Conservation (phyloP, 2,888 invertebrate genomes). For the Oxycera nigricornis region DNA sequence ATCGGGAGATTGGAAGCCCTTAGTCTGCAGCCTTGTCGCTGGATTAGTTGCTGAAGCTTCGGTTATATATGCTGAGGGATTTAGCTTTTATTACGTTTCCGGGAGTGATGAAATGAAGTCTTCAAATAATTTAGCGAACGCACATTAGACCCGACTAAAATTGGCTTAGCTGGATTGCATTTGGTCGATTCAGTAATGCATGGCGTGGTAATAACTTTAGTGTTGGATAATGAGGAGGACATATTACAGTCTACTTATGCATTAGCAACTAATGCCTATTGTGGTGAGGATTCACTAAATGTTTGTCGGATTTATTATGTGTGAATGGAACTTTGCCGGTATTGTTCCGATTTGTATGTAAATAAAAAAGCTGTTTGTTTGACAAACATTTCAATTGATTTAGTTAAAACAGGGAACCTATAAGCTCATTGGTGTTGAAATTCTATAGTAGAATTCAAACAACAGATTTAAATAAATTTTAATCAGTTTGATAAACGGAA, state of each 20-base stretch:
- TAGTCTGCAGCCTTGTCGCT: not conserved
- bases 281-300: too few relatives aligned
- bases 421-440: too few relatives aligned
- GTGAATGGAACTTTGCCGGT: too few relatives aligned
- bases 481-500: too few relatives aligned
- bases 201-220: not conserved
- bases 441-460: too few relatives aligned
- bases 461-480: too few relatives aligned
- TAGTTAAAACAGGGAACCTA: too few relatives aligned
- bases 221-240: not conserved
- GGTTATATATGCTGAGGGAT: not conserved
- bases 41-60: not conserved
- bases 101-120: slow-evolving; percentile 24
- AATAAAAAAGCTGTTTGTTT: too few relatives aligned
- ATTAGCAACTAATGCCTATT: too few relatives aligned
- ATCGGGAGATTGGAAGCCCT: not conserved
- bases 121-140: not conserved
- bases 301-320: too few relatives aligned
- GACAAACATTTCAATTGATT: too few relatives aligned
- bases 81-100: slow-evolving; percentile 23
- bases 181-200: not conserved
- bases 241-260: not conserved
- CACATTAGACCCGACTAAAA: not conserved
- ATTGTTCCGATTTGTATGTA: too few relatives aligned
- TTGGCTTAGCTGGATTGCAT: not conserved